Evolutionary conservation across 2,797 vertebrate genomes (phyloP), one percentile per base, ranked within the genome.

Genomic region (Mergus octosetaceus): DNA sequence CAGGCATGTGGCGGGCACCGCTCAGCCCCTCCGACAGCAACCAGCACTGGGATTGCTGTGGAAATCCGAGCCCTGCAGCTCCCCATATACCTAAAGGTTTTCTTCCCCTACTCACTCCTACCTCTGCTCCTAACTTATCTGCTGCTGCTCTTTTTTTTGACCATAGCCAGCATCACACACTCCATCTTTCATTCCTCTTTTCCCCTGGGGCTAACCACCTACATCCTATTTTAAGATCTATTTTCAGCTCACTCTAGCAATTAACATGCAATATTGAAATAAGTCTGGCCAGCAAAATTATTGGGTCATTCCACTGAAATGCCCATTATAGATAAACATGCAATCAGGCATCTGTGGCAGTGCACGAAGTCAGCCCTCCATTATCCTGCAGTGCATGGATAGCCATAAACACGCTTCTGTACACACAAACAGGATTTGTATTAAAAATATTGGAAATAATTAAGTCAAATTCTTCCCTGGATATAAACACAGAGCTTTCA

Each of bases 191-290:
- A 16, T 54, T 61, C 87, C 86, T 87, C 64, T 39, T 41, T 76
- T 82, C 49, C 84, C 62, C 21, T 18, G 75, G 61, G 85, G 76
- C 90, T 43, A 39, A 38, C 76, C 32, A 66, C 87, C 87, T 91
- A 53, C 88, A 32, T 72, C 73, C 85, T 82, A 20, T 92, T 89
- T 87, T 87, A 69, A 92, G 79, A 78, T 87, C 83, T 89, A 62
- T 72, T 87, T 90, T 92, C 92, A 91, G 71, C 83, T 85, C 68
- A 27, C 75, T 85, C 75, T 34, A 64, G 58, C 90, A 78, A 87
- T 87, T 87, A 78, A 66, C 47, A 14, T 7, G 74, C 1, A 3
- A 38, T 90, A 45, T 21, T 78, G 92, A 66, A 70, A 2, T 39
- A 21, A 66, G 38, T 41, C 62, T 56, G 17, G 47, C 75, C 75